A percentile compares a stretch with the other conserved stretches of the same genome.
Conservation (phyloP, 2,113 vertebrate genomes). For the Gorsachius goisagi region DNA sequence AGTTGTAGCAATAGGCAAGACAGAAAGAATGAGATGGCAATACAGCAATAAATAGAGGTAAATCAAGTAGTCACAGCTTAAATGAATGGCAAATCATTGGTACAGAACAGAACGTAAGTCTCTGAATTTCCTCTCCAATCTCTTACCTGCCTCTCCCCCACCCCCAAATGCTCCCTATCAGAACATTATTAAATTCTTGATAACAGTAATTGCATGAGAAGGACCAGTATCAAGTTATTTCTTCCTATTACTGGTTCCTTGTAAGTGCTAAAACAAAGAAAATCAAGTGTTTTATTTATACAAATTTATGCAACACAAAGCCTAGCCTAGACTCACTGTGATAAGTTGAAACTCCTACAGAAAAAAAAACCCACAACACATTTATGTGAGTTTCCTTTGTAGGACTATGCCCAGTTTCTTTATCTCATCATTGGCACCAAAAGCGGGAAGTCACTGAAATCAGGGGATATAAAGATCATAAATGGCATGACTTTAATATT, state of each 20-base stretch:
- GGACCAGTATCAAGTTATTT: background rate
- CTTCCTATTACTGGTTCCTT: background rate
- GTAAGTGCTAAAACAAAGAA: background rate
- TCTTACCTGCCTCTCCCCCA: rapidly evolving
- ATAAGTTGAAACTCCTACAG: background rate
- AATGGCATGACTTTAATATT: background rate
- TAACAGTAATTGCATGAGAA: background rate
- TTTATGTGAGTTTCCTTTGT: background rate
- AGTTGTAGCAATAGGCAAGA: background rate
- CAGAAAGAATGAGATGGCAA: background rate
- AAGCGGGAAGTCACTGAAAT: background rate
- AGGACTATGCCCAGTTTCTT: background rate
- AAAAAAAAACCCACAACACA: background rate
- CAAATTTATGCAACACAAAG: background rate
- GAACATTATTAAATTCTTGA: background rate
- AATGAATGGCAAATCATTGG: background rate
- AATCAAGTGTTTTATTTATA: background rate
- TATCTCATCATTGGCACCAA: background rate
- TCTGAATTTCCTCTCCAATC: background rate
- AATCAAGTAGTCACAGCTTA: background rate
- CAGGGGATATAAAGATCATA: background rate
- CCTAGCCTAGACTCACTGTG: background rate
- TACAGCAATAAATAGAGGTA: background rate
- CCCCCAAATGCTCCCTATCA: background rate
- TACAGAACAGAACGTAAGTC: background rate